Percentiles rank a stretch among this genome's conserved stretches.
These are phyloP conservation scores for Anastrepha ludens DNA, from an alignment of 1,140 invertebrate species.

Conservation along the genomic window DNA sequence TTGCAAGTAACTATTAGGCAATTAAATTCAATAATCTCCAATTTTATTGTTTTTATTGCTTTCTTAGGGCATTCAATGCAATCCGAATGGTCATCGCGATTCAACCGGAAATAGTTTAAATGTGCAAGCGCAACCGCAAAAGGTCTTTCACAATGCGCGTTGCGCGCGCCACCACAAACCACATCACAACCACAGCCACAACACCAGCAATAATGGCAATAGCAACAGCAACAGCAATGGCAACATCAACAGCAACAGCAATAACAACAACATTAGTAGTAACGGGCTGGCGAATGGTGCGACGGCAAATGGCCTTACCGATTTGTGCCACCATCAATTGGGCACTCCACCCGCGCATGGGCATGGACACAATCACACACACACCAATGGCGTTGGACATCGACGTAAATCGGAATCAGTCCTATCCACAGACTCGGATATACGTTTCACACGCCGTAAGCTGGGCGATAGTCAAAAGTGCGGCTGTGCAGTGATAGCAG, in stretches of 20 bases:
- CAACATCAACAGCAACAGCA: slow-evolving; percentile 50
- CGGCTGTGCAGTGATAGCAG: slow-evolving; percentile 88
- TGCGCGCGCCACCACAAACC: slow-evolving; percentile 71
- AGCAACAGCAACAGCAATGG: slow-evolving; percentile 63
- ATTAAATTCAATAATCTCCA: not conserved
- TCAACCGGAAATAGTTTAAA: slow-evolving; percentile 54
- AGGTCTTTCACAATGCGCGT: slow-evolving; percentile 71
- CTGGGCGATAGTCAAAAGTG: slow-evolving; percentile 86
- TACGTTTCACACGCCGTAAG: slow-evolving; percentile 88
- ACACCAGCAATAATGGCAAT: not conserved
- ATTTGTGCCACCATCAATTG: slow-evolving; percentile 51
- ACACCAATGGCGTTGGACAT: slow-evolving; percentile 50
- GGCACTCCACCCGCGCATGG: slow-evolving; percentile 23
- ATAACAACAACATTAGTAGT: slow-evolving; percentile 65
- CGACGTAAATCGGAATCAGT: slow-evolving; percentile 83
- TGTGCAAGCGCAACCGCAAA: slow-evolving; percentile 59
- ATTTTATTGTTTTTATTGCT: slow-evolving; percentile 1
- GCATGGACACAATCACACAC: slow-evolving; percentile 58
- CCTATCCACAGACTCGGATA: slow-evolving; percentile 88
- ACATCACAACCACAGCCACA: slow-evolving; percentile 62
- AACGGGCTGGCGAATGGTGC: slow-evolving; percentile 62
- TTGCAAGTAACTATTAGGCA: too few relatives aligned
- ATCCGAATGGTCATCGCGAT: slow-evolving; percentile 51
- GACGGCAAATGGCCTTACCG: slow-evolving; percentile 20
- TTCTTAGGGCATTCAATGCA: slow-evolving; percentile 54